These are phyloP conservation scores for Ursus arctos DNA, from an alignment of 2,113 vertebrate genomes.

Conservation along the genomic window DNA sequence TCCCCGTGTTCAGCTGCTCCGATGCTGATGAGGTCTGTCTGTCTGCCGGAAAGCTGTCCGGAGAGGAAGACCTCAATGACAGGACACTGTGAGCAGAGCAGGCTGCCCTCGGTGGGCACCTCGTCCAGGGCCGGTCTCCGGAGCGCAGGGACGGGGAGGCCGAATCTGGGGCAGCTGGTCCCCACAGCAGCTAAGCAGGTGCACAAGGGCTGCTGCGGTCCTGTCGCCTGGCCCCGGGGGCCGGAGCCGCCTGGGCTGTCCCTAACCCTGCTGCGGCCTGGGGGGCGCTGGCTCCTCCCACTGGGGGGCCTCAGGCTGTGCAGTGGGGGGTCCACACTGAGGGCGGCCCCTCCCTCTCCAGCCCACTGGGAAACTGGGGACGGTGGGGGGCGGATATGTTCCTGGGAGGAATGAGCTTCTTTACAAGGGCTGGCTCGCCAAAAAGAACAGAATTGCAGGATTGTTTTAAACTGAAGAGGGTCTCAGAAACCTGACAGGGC, in stretches of 20 bases:
- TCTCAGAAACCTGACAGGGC: not conserved
- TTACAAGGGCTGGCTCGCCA: not conserved
- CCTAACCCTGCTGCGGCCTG: not conserved
- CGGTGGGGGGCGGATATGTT: not conserved
- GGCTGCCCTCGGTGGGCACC: not conserved
- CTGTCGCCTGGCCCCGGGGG: not conserved
- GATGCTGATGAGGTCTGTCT: slow-evolving; percentile 52
- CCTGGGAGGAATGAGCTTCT: not conserved
- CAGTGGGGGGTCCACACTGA: not conserved
- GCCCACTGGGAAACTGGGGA: not conserved
- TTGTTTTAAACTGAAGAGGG: not conserved
- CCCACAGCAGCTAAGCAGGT: not conserved
- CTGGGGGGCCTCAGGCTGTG: not conserved
- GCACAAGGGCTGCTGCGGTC: not conserved
- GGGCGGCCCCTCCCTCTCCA: not conserved
- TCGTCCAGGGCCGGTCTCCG: not conserved
- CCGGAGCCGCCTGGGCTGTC: not conserved
- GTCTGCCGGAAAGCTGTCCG: not conserved
- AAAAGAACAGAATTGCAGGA: not conserved
- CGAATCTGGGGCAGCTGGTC: slow-evolving; percentile 18
- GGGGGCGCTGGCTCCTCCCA: not conserved
- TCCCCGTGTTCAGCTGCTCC: not conserved
- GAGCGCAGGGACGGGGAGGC: slow-evolving; percentile 26
- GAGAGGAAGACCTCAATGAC: slow-evolving; percentile 1
- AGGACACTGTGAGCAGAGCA: not conserved